Evolutionary conservation across 2,797 vertebrate genomes (phyloP), one percentile per base, ranked within the genome.

Genomic region (Triplophysa bombifrons): DNA sequence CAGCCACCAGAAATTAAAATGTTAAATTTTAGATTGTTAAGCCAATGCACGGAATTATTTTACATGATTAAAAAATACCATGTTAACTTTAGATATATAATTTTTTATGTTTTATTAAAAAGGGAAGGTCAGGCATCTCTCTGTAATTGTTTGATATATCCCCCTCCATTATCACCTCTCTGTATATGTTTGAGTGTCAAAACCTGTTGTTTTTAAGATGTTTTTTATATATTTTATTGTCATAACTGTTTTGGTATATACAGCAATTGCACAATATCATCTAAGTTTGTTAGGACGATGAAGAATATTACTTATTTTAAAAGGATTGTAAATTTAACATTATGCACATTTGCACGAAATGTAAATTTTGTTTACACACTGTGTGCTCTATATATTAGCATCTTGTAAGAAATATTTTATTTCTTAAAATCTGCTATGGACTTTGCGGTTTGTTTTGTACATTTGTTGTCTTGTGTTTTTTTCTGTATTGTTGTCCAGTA

Each of bases 81-180:
- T 38, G 61, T 75, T 66, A 76, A 44, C 9, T 76, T 20, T 63
- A 66, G 50, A n/a, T 22, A 75, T 55, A 65, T 34, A 30, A 30
- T 44, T 9, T 50, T 74, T 38, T 22, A 51, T 44, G 22, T 38
- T 12, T 16, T 27, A 55, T n/a, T 55, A n/a, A n/a, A 55, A 55
- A 9, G 53, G n/a, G 53, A 7, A n/a, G 53, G 53, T 20, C 17
- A 6, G 53, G 19, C 53, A 55, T 55, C 19, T n/a, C 17, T 55
- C n/a, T 8, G 53, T 55, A n/a, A 55, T 5, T 7, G 20, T 60
- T 73, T 30, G 56, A 13, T 25, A 1, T 55, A 20, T 55, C 27
- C 38, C 27, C n/a, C 13, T 10, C 30, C 46, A 38, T 38, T 46
- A 38, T 51, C 25, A 63, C 25, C 11, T 58, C 41, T 48, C 6